phyloP scores from a whole-genome alignment of 2,888 invertebrate species.

The Scelioninae gen. 1 region DNA sequence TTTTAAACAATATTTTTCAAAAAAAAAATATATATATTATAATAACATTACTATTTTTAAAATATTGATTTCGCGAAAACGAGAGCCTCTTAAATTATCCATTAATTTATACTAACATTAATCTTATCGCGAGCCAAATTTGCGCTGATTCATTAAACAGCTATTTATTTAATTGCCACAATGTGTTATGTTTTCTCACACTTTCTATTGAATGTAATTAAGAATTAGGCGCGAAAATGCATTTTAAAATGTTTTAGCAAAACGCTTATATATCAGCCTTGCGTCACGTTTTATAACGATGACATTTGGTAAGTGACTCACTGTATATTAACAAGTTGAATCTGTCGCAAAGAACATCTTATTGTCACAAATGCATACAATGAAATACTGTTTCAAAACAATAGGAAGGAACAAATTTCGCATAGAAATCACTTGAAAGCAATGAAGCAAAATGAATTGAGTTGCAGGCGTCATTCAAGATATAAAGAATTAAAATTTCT shows the following conservation, averaged over 20 bases:
- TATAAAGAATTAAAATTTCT: not conserved
- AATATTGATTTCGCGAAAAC: no score
- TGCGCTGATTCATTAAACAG: not conserved
- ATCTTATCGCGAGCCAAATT: not conserved
- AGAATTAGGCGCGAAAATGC: not conserved
- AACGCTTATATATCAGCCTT: not conserved
- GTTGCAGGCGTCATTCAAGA: no score
- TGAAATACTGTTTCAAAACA: not conserved
- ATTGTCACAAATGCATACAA: not conserved
- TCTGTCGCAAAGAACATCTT: conserved; percentile 5
- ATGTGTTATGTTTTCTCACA: not conserved
- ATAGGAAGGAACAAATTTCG: not conserved
- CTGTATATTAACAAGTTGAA: conserved; percentile 10
- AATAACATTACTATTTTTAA: no score
- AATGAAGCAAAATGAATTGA: not conserved
- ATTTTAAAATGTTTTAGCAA: not conserved
- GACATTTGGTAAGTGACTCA: conserved; percentile 17
- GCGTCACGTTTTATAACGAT: conserved; percentile 12
- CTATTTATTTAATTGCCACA: not conserved
- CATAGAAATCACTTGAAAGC: not conserved
- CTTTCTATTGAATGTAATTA: not conserved
- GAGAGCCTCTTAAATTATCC: not conserved
- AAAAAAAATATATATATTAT: no score
- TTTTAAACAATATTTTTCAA: no score
- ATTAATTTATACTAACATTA: not conserved